Percentiles rank a stretch among this genome's conserved stretches.
phyloP scores from a whole-genome alignment of 2,888 invertebrate species.

The Fissipunctia ypsillon region DNA sequence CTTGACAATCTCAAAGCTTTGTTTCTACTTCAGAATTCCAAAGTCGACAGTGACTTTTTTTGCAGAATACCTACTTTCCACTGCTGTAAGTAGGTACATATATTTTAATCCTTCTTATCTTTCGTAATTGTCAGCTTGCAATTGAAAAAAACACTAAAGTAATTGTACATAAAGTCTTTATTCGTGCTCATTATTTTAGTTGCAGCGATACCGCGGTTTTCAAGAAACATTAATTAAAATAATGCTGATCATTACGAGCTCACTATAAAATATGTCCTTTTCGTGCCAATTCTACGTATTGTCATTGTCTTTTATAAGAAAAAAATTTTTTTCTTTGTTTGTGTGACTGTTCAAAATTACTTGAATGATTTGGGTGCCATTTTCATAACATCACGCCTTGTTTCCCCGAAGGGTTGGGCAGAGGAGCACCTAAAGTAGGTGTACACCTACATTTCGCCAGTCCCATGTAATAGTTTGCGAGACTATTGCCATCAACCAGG shows the following conservation, averaged over 20 bases:
- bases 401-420: too few species aligned
- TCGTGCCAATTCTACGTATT: conserved; percentile 33
- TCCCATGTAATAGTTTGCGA: too few species aligned
- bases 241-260: conserved; percentile 37
- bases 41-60: neutral
- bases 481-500: too few species aligned
- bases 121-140: conserved; percentile 17
- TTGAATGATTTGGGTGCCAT: neutral
- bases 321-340: neutral
- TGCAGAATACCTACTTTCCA: conserved; percentile 2
- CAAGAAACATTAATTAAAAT: conserved; percentile 20
- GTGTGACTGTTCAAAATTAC: neutral
- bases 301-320: conserved; percentile 2
- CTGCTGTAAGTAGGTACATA: too few species aligned
- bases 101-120: conserved; percentile 1
- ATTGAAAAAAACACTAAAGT: conserved; percentile 26
- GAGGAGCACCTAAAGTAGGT: too few species aligned
- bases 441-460: too few species aligned
- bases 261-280: conserved; percentile 11
- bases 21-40: neutral
- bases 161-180: conserved; percentile 36
- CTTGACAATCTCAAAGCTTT: neutral
- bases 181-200: conserved; percentile 22
- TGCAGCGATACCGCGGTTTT: conserved; percentile 33
- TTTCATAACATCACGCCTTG: too few species aligned